Evolutionary conservation across 2,888 invertebrate species (phyloP), one percentile per base, ranked within the genome.

Genomic region (Anthophora plumipes): DNA sequence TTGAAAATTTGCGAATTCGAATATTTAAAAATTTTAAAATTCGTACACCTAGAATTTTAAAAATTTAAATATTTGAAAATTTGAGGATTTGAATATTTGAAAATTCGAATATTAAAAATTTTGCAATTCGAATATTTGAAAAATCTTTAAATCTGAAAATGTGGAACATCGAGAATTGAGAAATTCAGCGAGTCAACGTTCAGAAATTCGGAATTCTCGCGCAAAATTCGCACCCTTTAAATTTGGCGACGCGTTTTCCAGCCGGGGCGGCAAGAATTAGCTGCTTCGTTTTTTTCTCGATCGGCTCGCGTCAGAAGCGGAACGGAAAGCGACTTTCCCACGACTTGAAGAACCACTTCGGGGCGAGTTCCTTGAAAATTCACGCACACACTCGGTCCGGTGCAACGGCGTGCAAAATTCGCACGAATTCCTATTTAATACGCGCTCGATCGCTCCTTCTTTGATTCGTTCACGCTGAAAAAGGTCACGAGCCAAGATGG

Each of bases 391-490:
- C 17, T 41, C 25, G 46, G 17, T 25, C 2, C 54, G 5, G 6
- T 9, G 2, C 11, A n/a, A 20, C 31, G 17, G 6, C 37, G 46
- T 48, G 20, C 4, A 22, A 50, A 74, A 41, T 71, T 31, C 55
- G 2, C 25, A 9, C 5, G 12, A 20, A 31, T n/a, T 48, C 43
- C 22, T 20, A 50, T 25, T 70, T 59, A 54, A 78, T 76, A 54
- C 52, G 48, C 52, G 11, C 54, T 71, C 66, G 41, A 85, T 74
- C 64, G 69, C 11, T n/a, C 43, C 14, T n/a, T 37, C 5, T 59
- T 25, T 50, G 60, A 52, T 57, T 48, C 57, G 39, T 12, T 22
- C 60, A 14, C 0, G 39, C n/a, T 41, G 50, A 77, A 25, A 61
- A 54, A 52, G 41, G 7, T 22, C n/a, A 11, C 12, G 25, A 64